A percentile compares a stretch with the other conserved stretches of the same genome.
Evolutionary conservation across 2,113 vertebrate species (phyloP).

Genomic region (Ageneiosus marmoratus): DNA sequence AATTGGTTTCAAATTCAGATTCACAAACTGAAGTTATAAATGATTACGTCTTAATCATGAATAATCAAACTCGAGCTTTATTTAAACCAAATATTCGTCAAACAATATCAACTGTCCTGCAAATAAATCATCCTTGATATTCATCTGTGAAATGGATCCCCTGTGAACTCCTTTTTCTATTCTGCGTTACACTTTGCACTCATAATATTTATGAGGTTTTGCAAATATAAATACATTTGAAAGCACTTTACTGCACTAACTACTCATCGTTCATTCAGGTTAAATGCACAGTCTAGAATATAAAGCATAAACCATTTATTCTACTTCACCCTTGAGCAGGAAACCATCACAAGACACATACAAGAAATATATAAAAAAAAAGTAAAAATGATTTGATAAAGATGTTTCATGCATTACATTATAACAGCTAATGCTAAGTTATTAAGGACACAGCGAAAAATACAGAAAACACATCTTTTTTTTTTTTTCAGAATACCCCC

Average conservation of each 20-base stretch:
- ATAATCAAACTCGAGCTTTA: too few species aligned
- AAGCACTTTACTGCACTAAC: not conserved
- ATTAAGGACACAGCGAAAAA: conserved; percentile 23
- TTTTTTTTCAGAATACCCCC: conserved; percentile 12
- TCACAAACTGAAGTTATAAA: not conserved
- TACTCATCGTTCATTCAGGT: not conserved
- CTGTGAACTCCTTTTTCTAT: not conserved
- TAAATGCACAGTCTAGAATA: conserved; percentile 15
- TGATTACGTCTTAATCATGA: not conserved
- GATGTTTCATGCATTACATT: conserved; percentile 25
- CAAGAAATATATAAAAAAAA: not conserved
- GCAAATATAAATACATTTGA: not conserved
- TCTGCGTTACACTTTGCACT: not conserved
- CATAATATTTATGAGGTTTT: not conserved
- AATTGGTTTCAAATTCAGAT: not conserved
- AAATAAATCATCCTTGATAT: not conserved
- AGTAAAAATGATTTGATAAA: not conserved
- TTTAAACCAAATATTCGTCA: not conserved
- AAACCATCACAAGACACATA: conserved; percentile 9
- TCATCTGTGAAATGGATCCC: too few species aligned
- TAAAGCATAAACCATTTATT: conserved; percentile 16
- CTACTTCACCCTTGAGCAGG: not conserved
- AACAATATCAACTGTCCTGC: not conserved
- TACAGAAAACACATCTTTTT: conserved; percentile 16
- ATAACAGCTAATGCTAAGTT: conserved; percentile 12